A percentile compares a stretch with the other conserved stretches of the same genome.
Evolutionary conservation across 2,113 vertebrate species (phyloP).

Genomic region (Bostrychus sinensis): DNA sequence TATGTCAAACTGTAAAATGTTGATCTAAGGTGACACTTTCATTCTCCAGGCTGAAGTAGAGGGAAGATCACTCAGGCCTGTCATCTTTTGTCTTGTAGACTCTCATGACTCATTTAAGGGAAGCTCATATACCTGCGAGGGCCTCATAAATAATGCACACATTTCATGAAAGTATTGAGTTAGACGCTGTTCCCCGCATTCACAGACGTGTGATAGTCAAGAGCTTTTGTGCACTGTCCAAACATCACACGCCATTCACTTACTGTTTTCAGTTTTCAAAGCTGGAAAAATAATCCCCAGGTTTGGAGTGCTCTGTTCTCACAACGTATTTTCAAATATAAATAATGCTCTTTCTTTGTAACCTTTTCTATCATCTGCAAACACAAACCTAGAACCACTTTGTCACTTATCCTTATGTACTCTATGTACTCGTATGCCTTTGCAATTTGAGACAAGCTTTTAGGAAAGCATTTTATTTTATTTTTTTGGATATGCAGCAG

Average conservation of each 20-base stretch:
- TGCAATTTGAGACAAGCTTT: slow-evolving; percentile 15
- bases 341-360: not conserved
- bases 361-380: not conserved
- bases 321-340: slow-evolving; percentile 2
- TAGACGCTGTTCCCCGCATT: slow-evolving; percentile 46
- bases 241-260: slow-evolving; percentile 13
- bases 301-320: slow-evolving; percentile 12
- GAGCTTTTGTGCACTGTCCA: slow-evolving; percentile 20
- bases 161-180: slow-evolving; percentile 58
- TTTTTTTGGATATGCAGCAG: too few relatives aligned
- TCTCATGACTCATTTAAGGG: slow-evolving; percentile 63
- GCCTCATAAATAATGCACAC: slow-evolving; percentile 63
- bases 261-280: slow-evolving; percentile 8
- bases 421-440: slow-evolving; percentile 1
- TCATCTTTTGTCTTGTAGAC: slow-evolving; percentile 51
- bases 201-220: slow-evolving; percentile 12
- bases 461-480: too few relatives aligned
- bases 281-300: slow-evolving; percentile 7
- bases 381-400: slow-evolving; percentile 20
- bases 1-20: slow-evolving; percentile 22
- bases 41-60: slow-evolving; percentile 15
- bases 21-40: slow-evolving; percentile 23
- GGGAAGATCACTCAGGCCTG: slow-evolving; percentile 45
- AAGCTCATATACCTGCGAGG: slow-evolving; percentile 60
- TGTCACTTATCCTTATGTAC: slow-evolving; percentile 22